These are phyloP conservation scores for Betta splendens DNA, from an alignment of 2,797 vertebrate genomes.

Conservation along the genomic window DNA sequence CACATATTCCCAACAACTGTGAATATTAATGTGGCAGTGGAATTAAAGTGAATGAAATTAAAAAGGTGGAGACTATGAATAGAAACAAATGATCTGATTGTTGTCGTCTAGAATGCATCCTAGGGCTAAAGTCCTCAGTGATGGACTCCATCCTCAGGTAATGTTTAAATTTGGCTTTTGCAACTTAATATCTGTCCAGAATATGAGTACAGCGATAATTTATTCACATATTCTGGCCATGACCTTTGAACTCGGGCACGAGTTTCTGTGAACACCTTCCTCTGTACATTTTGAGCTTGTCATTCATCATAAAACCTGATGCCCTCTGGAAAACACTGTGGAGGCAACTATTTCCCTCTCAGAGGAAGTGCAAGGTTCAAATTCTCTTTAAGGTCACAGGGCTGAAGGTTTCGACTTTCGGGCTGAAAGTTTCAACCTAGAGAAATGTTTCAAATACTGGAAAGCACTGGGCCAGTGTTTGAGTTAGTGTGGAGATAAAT, in stretches of 20 bases:
- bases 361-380: slow-evolving; percentile 27
- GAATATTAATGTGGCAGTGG: background rate
- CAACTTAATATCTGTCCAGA: no score
- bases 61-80: background rate
- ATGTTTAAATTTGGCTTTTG: no score
- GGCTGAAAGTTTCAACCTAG: background rate
- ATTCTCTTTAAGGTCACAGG: background rate
- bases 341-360: background rate
- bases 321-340: slow-evolving; percentile 8
- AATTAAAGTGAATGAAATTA: background rate
- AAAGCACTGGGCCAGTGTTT: slow-evolving; percentile 9
- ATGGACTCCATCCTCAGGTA: no score
- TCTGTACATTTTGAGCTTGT: slow-evolving; percentile 2
- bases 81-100: background rate
- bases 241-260: background rate
- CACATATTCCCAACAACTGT: background rate
- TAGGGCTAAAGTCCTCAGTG: no score
- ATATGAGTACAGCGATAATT: background rate
- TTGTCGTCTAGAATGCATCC: no score
- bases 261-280: slow-evolving; percentile 1
- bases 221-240: background rate
- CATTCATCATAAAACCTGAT: background rate
- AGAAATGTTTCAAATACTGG: background rate
- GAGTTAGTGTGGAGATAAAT: background rate
- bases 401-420: background rate